phyloP scores from a whole-genome alignment of 53 echinoderm and acorn worm genomes.

The Mesocentrotus franciscanus region DNA sequence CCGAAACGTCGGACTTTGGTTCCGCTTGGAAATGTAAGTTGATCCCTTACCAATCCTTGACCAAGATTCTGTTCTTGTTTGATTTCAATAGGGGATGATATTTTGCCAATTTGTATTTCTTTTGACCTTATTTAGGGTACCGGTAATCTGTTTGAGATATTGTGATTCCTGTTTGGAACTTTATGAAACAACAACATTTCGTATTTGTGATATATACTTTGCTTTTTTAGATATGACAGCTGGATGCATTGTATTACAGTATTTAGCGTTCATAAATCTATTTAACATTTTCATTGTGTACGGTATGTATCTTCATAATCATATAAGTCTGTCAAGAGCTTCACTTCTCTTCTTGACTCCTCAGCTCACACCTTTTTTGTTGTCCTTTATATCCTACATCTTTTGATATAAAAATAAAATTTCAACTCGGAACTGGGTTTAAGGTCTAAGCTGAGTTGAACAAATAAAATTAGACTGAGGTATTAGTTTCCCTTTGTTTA shows the following conservation, averaged over 20 bases:
- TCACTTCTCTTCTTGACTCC: no score
- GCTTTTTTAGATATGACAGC: background rate
- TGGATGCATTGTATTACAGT: background rate
- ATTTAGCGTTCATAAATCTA: background rate
- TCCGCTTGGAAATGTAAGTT: conserved; percentile 66
- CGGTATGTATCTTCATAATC: no score
- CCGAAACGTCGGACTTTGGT: conserved; percentile 61
- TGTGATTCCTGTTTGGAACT: background rate
- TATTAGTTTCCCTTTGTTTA: no score
- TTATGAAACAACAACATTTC: background rate
- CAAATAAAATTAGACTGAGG: no score
- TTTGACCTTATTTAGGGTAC: background rate
- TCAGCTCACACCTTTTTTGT: no score
- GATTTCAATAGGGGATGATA: background rate
- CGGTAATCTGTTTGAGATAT: background rate
- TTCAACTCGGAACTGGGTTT: no score
- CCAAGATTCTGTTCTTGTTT: conserved; percentile 5
- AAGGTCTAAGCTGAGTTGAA: no score
- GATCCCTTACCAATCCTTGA: conserved; percentile 34
- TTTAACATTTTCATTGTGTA: no score
- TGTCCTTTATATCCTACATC: no score
- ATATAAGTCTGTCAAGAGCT: no score
- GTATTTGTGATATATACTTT: background rate
- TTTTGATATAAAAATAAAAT: no score
- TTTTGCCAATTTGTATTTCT: background rate